Percentiles rank a stretch among this genome's conserved stretches.
Conservation (phyloP, 2,113 vertebrate genomes). For the Anas platyrhynchos region DNA sequence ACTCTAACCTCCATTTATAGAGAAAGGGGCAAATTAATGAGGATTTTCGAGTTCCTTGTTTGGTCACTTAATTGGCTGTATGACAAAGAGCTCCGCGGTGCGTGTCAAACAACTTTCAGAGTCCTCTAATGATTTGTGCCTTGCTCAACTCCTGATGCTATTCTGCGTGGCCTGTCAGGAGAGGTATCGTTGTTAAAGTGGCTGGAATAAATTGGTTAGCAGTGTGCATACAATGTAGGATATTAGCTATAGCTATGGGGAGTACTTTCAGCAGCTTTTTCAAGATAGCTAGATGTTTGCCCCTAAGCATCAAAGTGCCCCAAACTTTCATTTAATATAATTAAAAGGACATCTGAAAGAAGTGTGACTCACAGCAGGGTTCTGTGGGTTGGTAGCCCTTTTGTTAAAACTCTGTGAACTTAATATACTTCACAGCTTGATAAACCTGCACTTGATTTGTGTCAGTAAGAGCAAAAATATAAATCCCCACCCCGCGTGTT, state of each 20-base stretch:
- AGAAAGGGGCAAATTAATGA: conserved; percentile 75
- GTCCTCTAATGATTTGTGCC: conserved; percentile 72
- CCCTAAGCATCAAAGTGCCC: conserved; percentile 72
- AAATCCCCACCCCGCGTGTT: conserved; percentile 53
- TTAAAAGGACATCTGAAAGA: conserved; percentile 81
- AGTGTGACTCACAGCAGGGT: conserved; percentile 63
- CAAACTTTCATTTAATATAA: conserved; percentile 77
- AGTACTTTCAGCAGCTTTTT: conserved; percentile 74
- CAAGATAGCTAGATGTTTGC: conserved; percentile 71
- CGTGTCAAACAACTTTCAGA: conserved; percentile 75
- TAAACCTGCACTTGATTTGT: conserved; percentile 72
- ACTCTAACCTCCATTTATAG: conserved; percentile 67
- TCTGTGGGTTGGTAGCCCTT: conserved; percentile 67
- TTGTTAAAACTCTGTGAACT: conserved; percentile 79
- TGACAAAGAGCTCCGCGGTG: conserved; percentile 74
- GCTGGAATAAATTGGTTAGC: conserved; percentile 78
- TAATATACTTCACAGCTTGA: conserved; percentile 81
- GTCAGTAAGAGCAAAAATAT: conserved; percentile 68
- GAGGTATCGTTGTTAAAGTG: conserved; percentile 74
- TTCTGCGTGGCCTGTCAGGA: conserved; percentile 64
- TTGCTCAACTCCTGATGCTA: conserved; percentile 68
- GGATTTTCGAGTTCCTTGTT: conserved; percentile 76
- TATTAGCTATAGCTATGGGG: conserved; percentile 77
- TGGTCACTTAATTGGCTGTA: conserved; percentile 80
- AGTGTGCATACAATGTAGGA: conserved; percentile 56